phyloP scores from a whole-genome alignment of 2,797 vertebrate species.

The Ciconia nigra region DNA sequence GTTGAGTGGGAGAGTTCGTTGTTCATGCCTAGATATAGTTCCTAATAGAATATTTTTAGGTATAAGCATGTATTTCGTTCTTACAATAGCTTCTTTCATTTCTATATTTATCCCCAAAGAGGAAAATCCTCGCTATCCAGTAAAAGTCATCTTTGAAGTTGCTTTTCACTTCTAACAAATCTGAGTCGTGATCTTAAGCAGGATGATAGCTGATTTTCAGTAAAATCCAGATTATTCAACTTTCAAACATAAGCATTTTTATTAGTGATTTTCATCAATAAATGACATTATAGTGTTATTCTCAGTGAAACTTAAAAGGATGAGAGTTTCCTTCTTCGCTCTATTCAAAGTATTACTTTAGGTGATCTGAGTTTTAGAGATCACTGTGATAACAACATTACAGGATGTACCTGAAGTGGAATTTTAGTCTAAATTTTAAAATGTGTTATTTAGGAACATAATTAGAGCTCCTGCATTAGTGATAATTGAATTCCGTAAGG shows the following conservation, averaged over 20 bases:
- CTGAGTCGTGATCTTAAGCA: not conserved
- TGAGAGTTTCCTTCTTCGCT: not conserved
- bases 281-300: not conserved
- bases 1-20: not conserved
- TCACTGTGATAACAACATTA: not conserved
- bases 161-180: not conserved
- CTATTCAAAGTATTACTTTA: not conserved
- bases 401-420: not conserved
- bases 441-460: not conserved
- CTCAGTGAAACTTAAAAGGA: not conserved
- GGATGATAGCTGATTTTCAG: not conserved
- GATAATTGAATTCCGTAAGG: not conserved
- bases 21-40: not conserved
- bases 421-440: not conserved
- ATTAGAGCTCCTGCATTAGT: not conserved
- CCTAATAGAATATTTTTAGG: not conserved
- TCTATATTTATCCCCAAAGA: not conserved
- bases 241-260: not conserved
- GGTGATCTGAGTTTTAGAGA: not conserved
- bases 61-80: not conserved
- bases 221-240: not conserved
- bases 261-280: not conserved
- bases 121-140: not conserved
- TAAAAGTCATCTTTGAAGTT: not conserved
- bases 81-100: not conserved